Conservation (phyloP, 2,113 vertebrate genomes). For the Pongo abelii region DNA sequence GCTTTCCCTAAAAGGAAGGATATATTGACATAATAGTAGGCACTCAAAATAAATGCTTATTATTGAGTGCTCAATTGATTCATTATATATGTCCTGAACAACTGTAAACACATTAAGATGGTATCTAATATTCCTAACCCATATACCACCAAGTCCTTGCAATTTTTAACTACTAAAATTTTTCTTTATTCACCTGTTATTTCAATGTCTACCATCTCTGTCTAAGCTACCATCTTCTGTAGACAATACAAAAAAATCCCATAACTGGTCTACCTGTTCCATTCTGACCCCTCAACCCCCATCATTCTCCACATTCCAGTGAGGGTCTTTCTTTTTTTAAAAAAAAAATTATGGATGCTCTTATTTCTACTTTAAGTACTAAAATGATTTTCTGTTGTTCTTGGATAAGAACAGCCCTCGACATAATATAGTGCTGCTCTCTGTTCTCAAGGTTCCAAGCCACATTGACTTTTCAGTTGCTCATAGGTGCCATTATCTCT, state of each 20-base stretch:
- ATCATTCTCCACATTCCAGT: background rate
- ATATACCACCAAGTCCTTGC: background rate
- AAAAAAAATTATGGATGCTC: background rate
- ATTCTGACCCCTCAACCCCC: background rate
- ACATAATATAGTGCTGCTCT: background rate
- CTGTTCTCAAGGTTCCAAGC: background rate
- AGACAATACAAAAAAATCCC: background rate
- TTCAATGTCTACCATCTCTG: background rate
- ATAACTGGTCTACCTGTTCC: background rate
- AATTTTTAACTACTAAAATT: background rate
- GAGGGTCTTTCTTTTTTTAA: background rate
- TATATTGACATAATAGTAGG: background rate
- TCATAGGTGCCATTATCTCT: background rate
- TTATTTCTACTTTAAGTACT: background rate
- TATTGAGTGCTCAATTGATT: background rate
- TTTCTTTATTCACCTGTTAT: background rate
- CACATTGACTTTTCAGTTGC: background rate
- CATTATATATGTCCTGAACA: background rate
- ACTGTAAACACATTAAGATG: background rate
- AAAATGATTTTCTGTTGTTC: background rate
- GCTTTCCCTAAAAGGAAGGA: background rate
- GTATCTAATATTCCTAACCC: background rate
- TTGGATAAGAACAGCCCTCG: background rate
- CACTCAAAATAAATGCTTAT: background rate
- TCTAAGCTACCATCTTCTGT: background rate